Base-by-base conservation (phyloP, 2,113 vertebrate genomes). In the Acanthochromis polyacanthus region DNA sequence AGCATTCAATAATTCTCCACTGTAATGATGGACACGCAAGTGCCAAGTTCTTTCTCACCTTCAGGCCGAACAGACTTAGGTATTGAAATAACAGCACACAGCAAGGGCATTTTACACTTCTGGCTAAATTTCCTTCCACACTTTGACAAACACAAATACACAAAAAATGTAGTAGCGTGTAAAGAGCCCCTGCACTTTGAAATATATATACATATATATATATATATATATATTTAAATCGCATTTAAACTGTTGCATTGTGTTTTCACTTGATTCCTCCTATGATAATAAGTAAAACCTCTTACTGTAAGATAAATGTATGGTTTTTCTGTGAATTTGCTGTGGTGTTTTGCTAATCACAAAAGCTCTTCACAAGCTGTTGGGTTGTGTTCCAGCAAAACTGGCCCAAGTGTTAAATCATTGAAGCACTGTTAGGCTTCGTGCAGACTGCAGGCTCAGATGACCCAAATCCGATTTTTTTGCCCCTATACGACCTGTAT, bases 1-100 rank as follows among this genome's bases (percentile, higher is more conserved):
- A 86, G 52, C 61, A 11, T 64, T 85, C 83, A 75, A 19, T 85
- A 79, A 92, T 91, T 88, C 75, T 82, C 61, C 56, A n/a, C 66
- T 88, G 60, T 84, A 88, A 91, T 86, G 79, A 85, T 79, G 69
- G 62, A 82, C 72, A 43, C 36, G 57, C 38, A 55, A 59, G 74
- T 87, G 60, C 68, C 71, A 81, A 81, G 52, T 77, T 55, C 71
- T 77, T 50, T 56, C 58, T 75, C 23, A 64, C 53, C 81, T 66
- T 38, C 63, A 67, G 82, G 83, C 86, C 57, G 20, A 79, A 83
- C 56, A 66, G 17, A 20, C 60, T n/a, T 4, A 5, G 57, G 11
- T 71, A 58, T 87, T 85, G 60, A 83, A 74, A 81, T 74, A 12
- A 46, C 38, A 46, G 50, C 50, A 58, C 30, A 68, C 53, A 64